These are phyloP conservation scores for Orestias chungarensis DNA, from an alignment of 2,797 vertebrate genomes.

Conservation along the genomic window DNA sequence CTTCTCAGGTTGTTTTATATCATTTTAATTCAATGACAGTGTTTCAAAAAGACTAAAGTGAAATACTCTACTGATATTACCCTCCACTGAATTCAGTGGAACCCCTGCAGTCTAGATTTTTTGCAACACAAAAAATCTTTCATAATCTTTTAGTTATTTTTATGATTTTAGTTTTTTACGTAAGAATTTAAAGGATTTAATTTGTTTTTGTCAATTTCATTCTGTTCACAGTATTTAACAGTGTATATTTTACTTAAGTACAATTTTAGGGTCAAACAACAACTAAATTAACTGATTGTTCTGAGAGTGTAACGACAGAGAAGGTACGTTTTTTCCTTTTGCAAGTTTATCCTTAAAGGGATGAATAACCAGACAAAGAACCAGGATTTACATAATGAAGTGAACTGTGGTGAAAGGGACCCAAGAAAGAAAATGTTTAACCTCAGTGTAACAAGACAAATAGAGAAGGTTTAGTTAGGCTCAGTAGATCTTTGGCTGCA, in stretches of 20 bases:
- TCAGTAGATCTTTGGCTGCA: slow-evolving; percentile 71
- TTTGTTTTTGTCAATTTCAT: neutral
- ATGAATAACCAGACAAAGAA: slow-evolving; percentile 62
- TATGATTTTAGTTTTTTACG: neutral
- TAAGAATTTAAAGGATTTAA: too few relatives aligned
- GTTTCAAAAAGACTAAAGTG: too few relatives aligned
- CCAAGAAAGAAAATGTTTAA: slow-evolving; percentile 78
- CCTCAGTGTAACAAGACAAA: slow-evolving; percentile 78
- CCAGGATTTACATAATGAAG: slow-evolving; percentile 71
- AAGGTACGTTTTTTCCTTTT: slow-evolving; percentile 39
- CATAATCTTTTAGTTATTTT: too few relatives aligned
- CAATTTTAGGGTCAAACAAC: neutral
- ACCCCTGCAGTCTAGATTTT: too few relatives aligned
- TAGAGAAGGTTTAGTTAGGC: slow-evolving; percentile 67
- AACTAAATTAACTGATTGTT: slow-evolving; percentile 17
- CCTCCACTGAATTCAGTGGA: too few relatives aligned
- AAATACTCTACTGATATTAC: too few relatives aligned
- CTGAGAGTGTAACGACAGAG: slow-evolving; percentile 17
- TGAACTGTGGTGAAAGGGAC: slow-evolving; percentile 58
- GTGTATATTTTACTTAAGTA: neutral
- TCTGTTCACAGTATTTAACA: neutral
- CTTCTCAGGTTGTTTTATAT: too few relatives aligned
- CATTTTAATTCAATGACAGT: too few relatives aligned
- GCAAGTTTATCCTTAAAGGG: slow-evolving; percentile 47
- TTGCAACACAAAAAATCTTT: too few relatives aligned